A percentile compares a stretch with the other conserved stretches of the same genome.
Conservation (phyloP, 2,113 vertebrate species). For the Channa maculata region DNA sequence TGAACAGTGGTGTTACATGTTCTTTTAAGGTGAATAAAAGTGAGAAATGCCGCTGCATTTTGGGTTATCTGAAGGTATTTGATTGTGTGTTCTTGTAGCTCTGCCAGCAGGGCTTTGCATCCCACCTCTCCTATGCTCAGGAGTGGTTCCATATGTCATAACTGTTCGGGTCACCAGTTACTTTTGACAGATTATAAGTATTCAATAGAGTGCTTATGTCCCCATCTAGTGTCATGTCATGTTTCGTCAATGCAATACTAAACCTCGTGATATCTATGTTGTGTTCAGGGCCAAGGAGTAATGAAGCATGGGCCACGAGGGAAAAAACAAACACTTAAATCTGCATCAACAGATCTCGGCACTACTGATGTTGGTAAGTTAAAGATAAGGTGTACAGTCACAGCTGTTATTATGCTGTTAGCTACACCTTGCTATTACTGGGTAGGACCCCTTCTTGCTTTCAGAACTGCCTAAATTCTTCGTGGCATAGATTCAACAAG, state of each 20-base stretch:
- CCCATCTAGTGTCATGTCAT: slow-evolving; percentile 35
- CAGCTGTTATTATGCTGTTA: too few species aligned
- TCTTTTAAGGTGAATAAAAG: too few species aligned
- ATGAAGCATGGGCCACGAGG: slow-evolving; percentile 93
- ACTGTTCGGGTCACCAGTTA: background rate
- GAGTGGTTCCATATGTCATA: background rate
- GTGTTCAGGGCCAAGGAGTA: slow-evolving; percentile 87
- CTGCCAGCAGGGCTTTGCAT: too few species aligned
- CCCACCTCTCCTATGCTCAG: background rate
- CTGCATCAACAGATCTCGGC: slow-evolving; percentile 95
- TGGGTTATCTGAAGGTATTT: too few species aligned
- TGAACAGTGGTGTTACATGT: too few species aligned
- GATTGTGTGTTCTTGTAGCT: too few species aligned
- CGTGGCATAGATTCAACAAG: too few species aligned
- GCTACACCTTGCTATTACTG: too few species aligned
- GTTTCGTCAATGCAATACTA: slow-evolving; percentile 5
- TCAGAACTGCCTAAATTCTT: too few species aligned
- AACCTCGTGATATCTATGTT: background rate
- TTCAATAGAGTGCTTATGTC: slow-evolving; percentile 1
- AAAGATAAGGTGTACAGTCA: too few species aligned
- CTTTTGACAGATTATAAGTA: background rate
- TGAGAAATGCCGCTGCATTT: too few species aligned
- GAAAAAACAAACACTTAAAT: slow-evolving; percentile 95
- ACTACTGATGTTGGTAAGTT: slow-evolving; percentile 93
- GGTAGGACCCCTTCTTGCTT: too few species aligned